Evolutionary conservation across 2,797 vertebrate species (phyloP), one percentile per base, ranked within the genome.

Genomic region (Hirundo rustica): DNA sequence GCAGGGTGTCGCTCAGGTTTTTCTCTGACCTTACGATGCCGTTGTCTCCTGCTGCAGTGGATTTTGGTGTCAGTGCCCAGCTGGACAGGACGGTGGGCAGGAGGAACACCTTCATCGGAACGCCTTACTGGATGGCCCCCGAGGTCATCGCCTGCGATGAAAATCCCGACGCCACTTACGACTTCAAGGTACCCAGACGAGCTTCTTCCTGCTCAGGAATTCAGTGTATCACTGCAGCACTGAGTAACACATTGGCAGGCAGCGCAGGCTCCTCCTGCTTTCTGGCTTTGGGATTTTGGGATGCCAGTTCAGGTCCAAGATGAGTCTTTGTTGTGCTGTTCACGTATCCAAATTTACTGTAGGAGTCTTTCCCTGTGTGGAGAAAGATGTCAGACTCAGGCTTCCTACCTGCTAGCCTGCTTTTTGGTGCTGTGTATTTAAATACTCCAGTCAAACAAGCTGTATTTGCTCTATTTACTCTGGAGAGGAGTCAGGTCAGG

Each of bases 71-170:
- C 95, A 99, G 99, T 1, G 99, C 99, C 57, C 99, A 99, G 98
- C 98, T 99, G 90, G 99, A 99, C 88, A 98, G 99, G 30, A 99
- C 99, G 1, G 99, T 99, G 83, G 99, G 99, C 48, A 98, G 99
- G 65, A 98, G 99, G 74, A 99, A 99, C 96, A 99, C 99, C 9
- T 99, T 99, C 92, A 99, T 99, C 21, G 99, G 99, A 57, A 99
- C 99, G 9, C 99, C 99, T 20, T 99, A 99, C 95, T 99, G 99
- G 99, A 99, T 99, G 99, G 99, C 99, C 11, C 99, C 99, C 0
- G 99, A 99, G 97, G 99, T 99, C 93, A 99, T 99, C 47, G 99
- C 99, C 93, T 99, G 99, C 13, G 99, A 99, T 3, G 99, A 99
- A 97, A 99, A 99, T 93, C 99, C 99, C 0, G 99, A 99, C 34